A percentile compares a stretch with the other conserved stretches of the same genome.
phyloP scores from a whole-genome alignment of 2,888 invertebrate genomes.

The Dynastes tityus region DNA sequence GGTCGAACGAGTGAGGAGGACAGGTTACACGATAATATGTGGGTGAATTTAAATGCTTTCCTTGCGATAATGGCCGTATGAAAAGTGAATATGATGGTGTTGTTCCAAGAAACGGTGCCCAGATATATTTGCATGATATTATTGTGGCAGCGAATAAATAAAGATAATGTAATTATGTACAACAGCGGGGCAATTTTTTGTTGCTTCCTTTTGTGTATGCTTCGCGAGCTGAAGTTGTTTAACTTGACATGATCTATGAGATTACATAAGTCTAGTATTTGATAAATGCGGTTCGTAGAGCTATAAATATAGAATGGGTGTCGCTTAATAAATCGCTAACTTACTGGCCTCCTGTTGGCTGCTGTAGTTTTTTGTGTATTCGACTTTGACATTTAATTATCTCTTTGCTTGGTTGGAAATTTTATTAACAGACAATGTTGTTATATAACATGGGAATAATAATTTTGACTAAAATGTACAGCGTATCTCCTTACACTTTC shows the following conservation, averaged over 20 bases:
- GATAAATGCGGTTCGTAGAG: too few relatives aligned
- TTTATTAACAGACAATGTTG: too few relatives aligned
- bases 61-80: conserved; percentile 6
- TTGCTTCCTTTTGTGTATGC: not conserved
- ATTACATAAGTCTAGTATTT: not conserved
- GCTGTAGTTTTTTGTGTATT: too few relatives aligned
- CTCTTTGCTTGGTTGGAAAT: too few relatives aligned
- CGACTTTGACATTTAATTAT: too few relatives aligned
- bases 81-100: not conserved
- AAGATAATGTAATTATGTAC: not conserved
- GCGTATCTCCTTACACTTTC: too few relatives aligned
- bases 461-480: too few relatives aligned
- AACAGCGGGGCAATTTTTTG: not conserved
- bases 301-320: too few relatives aligned
- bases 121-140: not conserved
- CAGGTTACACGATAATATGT: conserved; percentile 33
- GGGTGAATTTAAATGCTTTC: conserved; percentile 18
- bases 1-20: not conserved
- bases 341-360: too few relatives aligned
- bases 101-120: not conserved
- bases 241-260: not conserved
- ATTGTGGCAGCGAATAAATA: not conserved
- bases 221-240: not conserved
- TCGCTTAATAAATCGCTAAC: too few relatives aligned
- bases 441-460: too few relatives aligned